These are phyloP conservation scores for Protula sp. DNA, from an alignment of 2,888 invertebrate species.

Conservation along the genomic window DNA sequence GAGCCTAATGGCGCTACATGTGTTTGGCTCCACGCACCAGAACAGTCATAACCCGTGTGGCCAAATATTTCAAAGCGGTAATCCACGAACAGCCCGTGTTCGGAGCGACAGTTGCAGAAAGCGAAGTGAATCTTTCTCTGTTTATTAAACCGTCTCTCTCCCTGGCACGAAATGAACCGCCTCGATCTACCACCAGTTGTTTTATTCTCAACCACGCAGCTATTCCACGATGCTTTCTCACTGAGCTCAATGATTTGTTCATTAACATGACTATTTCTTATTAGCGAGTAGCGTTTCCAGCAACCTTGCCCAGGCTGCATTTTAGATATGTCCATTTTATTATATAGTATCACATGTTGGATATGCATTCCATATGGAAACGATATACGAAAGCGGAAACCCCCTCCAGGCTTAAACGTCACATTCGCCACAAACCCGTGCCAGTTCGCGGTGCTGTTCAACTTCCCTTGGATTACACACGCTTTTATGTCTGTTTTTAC, in stretches of 20 bases:
- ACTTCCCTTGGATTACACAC: slow-evolving; percentile 19
- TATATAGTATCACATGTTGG: slow-evolving; percentile 10
- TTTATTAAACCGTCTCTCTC: slow-evolving; percentile 9
- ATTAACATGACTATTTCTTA: slow-evolving; percentile 12
- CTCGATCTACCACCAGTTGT: not conserved
- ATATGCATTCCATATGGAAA: slow-evolving; percentile 15
- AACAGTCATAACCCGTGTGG: slow-evolving; percentile 12
- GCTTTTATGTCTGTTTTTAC: not conserved
- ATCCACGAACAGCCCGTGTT: slow-evolving; percentile 15
- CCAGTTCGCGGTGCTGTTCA: slow-evolving; percentile 23
- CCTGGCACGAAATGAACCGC: slow-evolving; percentile 16
- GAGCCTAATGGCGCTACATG: too few species aligned
- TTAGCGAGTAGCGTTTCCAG: slow-evolving; percentile 21
- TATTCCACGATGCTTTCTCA: slow-evolving; percentile 19
- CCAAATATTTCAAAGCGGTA: slow-evolving; percentile 22
- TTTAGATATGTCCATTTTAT: slow-evolving; percentile 14
- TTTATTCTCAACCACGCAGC: slow-evolving; percentile 17
- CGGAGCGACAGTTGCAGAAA: slow-evolving; percentile 22
- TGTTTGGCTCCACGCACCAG: slow-evolving; percentile 1
- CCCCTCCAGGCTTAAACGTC: slow-evolving; percentile 15
- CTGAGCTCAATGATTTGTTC: slow-evolving; percentile 22
- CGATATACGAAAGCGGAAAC: slow-evolving; percentile 19
- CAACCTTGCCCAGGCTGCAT: slow-evolving; percentile 17
- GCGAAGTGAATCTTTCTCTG: slow-evolving; percentile 18
- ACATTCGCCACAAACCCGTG: slow-evolving; percentile 23